phyloP scores from a whole-genome alignment of 2,113 vertebrate genomes.

The Apistogramma diplotaenia region DNA sequence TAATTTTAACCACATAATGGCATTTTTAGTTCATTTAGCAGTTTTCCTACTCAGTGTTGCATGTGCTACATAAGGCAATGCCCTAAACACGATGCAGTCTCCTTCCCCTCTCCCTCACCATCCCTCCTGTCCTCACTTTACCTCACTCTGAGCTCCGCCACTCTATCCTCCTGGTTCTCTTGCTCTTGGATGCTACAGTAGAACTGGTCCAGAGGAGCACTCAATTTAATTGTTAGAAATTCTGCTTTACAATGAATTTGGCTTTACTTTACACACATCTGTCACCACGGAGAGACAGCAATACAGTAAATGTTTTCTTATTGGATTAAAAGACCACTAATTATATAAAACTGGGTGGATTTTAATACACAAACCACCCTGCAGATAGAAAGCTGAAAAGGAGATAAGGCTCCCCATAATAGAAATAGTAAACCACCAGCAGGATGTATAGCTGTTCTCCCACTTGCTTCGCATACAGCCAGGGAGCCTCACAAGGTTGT shows the following conservation, averaged over 20 bases:
- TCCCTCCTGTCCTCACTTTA: slow-evolving; percentile 38
- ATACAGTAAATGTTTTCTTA: slow-evolving; percentile 44
- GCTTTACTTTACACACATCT: slow-evolving; percentile 3
- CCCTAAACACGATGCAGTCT: neutral
- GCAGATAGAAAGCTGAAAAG: neutral
- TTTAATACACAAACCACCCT: neutral
- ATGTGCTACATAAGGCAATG: slow-evolving; percentile 9
- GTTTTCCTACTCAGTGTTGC: neutral
- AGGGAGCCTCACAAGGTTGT: neutral
- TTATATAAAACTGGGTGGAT: neutral
- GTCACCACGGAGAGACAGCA: slow-evolving; percentile 25
- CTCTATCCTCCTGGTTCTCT: slow-evolving; percentile 11
- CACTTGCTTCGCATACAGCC: neutral
- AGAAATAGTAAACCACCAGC: neutral
- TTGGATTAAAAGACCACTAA: slow-evolving; percentile 44
- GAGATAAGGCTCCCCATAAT: neutral
- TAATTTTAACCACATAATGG: neutral
- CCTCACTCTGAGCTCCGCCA: slow-evolving; percentile 4
- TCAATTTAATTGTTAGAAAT: slow-evolving; percentile 48
- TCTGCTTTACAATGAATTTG: slow-evolving; percentile 35
- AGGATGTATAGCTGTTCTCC: neutral
- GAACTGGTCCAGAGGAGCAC: slow-evolving; percentile 36
- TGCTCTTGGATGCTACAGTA: slow-evolving; percentile 13
- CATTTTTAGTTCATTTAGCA: slow-evolving; percentile 8
- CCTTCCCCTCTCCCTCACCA: neutral